phyloP scores from a whole-genome alignment of 2,888 invertebrate species.

The Sclerodermus sp. region DNA sequence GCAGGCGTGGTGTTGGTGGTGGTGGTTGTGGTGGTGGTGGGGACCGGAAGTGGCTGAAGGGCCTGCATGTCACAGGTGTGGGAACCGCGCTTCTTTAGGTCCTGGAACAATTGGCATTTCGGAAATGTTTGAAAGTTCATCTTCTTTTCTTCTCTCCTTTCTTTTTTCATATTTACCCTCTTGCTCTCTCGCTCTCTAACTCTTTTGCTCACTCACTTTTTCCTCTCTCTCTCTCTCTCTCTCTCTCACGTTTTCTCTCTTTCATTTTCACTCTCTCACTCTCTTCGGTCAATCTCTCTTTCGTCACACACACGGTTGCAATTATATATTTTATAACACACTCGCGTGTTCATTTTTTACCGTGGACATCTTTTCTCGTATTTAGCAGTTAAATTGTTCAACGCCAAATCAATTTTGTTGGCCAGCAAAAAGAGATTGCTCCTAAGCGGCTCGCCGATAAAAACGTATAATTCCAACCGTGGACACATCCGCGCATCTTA shows the following conservation, averaged over 20 bases:
- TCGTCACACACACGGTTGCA: too few relatives aligned
- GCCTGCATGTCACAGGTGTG: constrained; percentile 58
- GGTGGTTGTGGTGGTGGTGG: constrained; percentile 36
- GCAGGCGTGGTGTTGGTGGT: constrained; percentile 48
- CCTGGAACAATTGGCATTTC: constrained; percentile 57
- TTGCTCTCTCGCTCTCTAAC: constrained; percentile 17
- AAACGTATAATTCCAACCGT: too few relatives aligned
- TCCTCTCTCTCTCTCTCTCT: neutral
- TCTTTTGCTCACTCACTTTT: too few relatives aligned
- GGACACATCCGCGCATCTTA: constrained; percentile 2
- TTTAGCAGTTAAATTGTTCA: too few relatives aligned
- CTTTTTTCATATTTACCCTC: neutral
- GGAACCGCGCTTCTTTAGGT: constrained; percentile 57
- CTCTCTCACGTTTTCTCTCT: constrained; percentile 5
- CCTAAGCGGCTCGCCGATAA: too few relatives aligned
- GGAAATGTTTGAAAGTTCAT: constrained; percentile 29
- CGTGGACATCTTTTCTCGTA: too few relatives aligned
- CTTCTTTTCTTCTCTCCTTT: constrained; percentile 7
- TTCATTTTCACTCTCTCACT: neutral
- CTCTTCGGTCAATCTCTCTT: too few relatives aligned
- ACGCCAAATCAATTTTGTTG: too few relatives aligned
- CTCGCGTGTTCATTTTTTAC: too few relatives aligned
- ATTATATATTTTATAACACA: too few relatives aligned
- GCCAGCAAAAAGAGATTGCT: too few relatives aligned
- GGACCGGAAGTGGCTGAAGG: constrained; percentile 55